Conservation (phyloP, 2,797 vertebrate species). For the Oceanodroma leucorhoa region DNA sequence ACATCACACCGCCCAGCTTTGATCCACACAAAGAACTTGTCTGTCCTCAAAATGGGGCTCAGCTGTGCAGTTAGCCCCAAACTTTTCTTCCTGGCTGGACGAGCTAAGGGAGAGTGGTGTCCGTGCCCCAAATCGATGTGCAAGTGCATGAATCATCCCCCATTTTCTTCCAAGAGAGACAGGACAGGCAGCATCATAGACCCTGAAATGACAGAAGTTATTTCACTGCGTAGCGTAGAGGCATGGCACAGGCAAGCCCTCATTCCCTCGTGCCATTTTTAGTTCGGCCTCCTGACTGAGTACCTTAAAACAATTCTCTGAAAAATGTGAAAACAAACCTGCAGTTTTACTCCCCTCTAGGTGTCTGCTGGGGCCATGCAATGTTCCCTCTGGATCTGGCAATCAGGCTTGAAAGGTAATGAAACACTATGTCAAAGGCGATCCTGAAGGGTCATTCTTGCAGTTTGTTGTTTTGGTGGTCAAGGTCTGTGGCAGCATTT, state of each 20-base stretch:
- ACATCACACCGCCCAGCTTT: background rate
- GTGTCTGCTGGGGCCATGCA: background rate
- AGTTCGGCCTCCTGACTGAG: fast-evolving
- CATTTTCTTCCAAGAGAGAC: background rate
- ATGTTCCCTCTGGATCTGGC: background rate
- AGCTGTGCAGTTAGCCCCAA: background rate
- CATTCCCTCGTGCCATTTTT: fast-evolving
- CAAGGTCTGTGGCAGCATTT: background rate
- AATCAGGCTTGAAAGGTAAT: background rate
- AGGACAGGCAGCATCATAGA: background rate
- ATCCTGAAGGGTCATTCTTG: background rate
- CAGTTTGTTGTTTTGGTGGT: background rate
- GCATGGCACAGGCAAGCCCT: fast-evolving
- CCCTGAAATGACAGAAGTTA: background rate
- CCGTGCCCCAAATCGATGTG: background rate
- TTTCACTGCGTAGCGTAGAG: background rate
- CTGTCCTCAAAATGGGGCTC: background rate
- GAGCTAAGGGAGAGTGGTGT: background rate
- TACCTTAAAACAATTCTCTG: background rate
- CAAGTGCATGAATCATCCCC: background rate
- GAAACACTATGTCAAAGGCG: background rate
- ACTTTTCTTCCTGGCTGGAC: background rate
- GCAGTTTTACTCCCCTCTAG: background rate
- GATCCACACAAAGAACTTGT: background rate
- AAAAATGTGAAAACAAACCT: background rate